phyloP scores from a whole-genome alignment of 2,113 vertebrate genomes.

The Galbula dea region DNA sequence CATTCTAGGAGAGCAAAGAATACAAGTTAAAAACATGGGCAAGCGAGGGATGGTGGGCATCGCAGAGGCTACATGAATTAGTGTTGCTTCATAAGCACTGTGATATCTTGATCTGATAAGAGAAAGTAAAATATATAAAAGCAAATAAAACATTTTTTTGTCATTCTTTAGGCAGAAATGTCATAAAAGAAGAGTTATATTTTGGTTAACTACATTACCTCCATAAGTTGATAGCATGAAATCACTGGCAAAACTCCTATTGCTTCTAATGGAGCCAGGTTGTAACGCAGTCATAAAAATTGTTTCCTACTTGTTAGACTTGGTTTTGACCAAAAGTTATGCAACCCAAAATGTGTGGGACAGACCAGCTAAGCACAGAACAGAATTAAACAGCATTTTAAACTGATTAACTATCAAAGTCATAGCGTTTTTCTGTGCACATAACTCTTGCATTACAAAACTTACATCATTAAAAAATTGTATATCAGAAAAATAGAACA shows the following conservation, averaged over 20 bases:
- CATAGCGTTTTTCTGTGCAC: neutral
- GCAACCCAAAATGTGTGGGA: neutral
- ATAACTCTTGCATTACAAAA: neutral
- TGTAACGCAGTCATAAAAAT: neutral
- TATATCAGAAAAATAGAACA: neutral
- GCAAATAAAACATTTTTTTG: neutral
- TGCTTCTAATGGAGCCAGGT: neutral
- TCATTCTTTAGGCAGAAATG: neutral
- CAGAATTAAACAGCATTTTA: neutral
- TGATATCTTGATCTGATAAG: neutral
- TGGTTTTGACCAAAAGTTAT: neutral
- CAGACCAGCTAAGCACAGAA: neutral
- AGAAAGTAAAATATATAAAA: neutral
- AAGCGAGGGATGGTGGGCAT: neutral
- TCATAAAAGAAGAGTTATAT: neutral
- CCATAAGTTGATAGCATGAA: neutral
- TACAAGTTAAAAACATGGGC: neutral
- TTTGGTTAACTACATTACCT: neutral
- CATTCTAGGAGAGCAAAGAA: neutral
- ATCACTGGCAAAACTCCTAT: neutral
- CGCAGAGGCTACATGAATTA: neutral
- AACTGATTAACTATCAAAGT: neutral
- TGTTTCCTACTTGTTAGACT: neutral
- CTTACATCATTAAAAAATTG: rapidly evolving
- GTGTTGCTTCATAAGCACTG: neutral